Conservation (phyloP, 2,888 invertebrate genomes). For the Rhopalosiphum nymphaeae region DNA sequence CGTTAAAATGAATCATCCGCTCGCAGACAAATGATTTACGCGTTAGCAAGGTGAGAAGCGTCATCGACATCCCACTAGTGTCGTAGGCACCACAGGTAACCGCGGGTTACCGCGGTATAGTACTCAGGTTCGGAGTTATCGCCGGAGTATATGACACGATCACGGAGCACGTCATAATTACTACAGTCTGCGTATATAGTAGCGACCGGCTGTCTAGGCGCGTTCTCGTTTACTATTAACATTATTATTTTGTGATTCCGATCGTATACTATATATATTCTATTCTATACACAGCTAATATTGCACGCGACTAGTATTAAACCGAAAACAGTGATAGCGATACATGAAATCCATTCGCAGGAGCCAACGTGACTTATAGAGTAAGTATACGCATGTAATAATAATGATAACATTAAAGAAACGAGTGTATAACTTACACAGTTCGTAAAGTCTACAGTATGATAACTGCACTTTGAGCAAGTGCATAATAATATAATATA, state of each 20-base stretch:
- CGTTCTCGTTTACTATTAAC: neutral
- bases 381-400: too few relatives aligned
- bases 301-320: neutral
- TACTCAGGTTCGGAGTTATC: neutral
- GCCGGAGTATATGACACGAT: neutral
- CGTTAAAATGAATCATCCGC: slow-evolving; percentile 13
- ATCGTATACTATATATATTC: neutral
- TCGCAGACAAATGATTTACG: neutral
- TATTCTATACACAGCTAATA: neutral
- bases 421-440: too few relatives aligned
- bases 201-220: neutral
- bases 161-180: neutral
- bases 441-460: too few relatives aligned
- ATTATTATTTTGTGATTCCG: neutral
- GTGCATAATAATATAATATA: too few relatives aligned
- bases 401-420: too few relatives aligned
- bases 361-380: too few relatives aligned
- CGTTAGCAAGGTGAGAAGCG: neutral
- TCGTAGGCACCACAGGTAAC: neutral
- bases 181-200: neutral
- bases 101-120: neutral
- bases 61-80: neutral
- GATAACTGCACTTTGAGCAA: too few relatives aligned
- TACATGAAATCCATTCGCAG: too few relatives aligned
- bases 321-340: slow-evolving; percentile 14